Evolutionary conservation across 2,888 invertebrate genomes (phyloP), one percentile per base, ranked within the genome.

Genomic region (Aphidoletes aphidimyza): DNA sequence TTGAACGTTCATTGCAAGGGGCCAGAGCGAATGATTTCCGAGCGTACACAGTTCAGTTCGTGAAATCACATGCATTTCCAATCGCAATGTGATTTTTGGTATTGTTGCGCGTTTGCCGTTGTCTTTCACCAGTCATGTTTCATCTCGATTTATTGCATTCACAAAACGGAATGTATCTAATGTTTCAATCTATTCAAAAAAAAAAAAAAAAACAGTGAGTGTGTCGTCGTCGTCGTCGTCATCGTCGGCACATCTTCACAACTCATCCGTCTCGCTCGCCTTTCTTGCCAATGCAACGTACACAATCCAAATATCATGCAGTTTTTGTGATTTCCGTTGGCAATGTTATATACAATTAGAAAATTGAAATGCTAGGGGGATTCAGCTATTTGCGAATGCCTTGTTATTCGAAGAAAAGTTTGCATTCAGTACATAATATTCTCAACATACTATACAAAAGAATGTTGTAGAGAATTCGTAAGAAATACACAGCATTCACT

Each of bases 311-410:
- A 69, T 30, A 34, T 69, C 69, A 69, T 69, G 69, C 81, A 81
- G 81, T 81, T 37, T 81, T n/a, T n/a, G 81, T 81, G 37, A 81
- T 81, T 81, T 81, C 81, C 81, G 81, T 17, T 81, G n/a, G n/a
- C n/a, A n/a, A n/a, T n/a, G n/a, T n/a, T n/a, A n/a, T 17, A 81
- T 6, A 8, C 19, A 37, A 81, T 81, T 81, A 69, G 69, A 69
- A 69, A 42, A 42, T n/a, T n/a, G n/a, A n/a, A n/a, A n/a, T n/a
- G n/a, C n/a, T n/a, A n/a, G n/a, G n/a, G n/a, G n/a, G n/a, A n/a
- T n/a, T n/a, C n/a, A n/a, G n/a, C n/a, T n/a, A n/a, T n/a, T n/a
- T n/a, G n/a, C n/a, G n/a, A n/a, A n/a, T n/a, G n/a, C n/a, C n/a
- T n/a, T n/a, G n/a, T n/a, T n/a, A n/a, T n/a, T n/a, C n/a, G n/a